These are phyloP conservation scores for Tretioscincus oriximinensis DNA, from an alignment of 2,113 vertebrate genomes.

Conservation along the genomic window DNA sequence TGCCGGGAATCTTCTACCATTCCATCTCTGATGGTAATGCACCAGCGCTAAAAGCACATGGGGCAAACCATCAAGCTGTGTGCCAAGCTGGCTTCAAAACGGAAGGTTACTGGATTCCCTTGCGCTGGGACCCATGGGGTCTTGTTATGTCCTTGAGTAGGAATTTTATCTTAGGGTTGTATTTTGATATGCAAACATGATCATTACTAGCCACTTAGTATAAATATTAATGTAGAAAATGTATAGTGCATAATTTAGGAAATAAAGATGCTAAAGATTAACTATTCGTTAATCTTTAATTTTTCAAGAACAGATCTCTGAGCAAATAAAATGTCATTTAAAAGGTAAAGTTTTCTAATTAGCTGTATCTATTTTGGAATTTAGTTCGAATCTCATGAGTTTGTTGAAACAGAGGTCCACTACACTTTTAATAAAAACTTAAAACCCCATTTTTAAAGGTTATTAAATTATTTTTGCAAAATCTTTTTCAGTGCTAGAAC, in stretches of 20 bases:
- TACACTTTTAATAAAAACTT: no score
- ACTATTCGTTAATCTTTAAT: conserved; percentile 67
- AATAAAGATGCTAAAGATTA: conserved; percentile 59
- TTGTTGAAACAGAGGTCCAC: background rate
- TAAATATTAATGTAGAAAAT: conserved; percentile 53
- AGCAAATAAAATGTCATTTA: conserved; percentile 56
- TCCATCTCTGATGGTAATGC: no score
- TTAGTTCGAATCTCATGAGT: background rate
- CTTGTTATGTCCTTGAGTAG: no score
- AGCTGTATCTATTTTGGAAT: conserved; percentile 50
- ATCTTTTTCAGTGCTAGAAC: background rate
- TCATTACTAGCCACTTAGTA: conserved; percentile 44
- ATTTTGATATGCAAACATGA: conserved; percentile 35
- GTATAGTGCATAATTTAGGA: conserved; percentile 49
- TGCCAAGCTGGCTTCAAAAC: no score
- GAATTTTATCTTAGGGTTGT: background rate
- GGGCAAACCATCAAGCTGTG: no score
- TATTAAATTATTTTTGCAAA: background rate
- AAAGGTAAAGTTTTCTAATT: conserved; percentile 55
- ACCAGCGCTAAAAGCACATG: no score
- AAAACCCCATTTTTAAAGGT: no score
- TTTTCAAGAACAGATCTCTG: conserved; percentile 67
- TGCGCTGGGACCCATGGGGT: no score
- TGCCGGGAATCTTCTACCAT: no score
- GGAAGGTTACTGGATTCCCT: no score